Conservation (phyloP, 1,140 invertebrate species). For the Cryptotermes secundus region DNA sequence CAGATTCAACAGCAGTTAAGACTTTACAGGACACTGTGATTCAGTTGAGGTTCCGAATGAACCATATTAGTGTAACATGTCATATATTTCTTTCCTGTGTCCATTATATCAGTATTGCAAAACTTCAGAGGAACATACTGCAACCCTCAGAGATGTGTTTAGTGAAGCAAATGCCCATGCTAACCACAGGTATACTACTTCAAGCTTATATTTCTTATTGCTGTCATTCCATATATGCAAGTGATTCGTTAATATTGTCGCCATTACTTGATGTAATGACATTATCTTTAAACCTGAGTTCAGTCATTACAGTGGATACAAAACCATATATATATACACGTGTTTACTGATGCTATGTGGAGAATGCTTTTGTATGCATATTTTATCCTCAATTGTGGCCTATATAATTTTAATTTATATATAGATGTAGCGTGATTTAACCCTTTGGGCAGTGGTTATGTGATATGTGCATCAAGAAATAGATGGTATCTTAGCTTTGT, state of each 20-base stretch:
- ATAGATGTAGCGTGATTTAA: neutral
- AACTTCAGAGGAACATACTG: neutral
- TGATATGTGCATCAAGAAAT: neutral
- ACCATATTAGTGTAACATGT: neutral
- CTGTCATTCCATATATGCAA: neutral
- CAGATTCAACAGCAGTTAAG: neutral
- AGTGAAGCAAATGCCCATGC: neutral
- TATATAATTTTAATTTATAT: neutral
- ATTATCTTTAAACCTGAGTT: neutral
- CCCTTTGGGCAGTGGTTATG: slow-evolving; percentile 1
- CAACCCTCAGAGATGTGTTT: neutral
- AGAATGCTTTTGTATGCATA: neutral
- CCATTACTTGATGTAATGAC: neutral
- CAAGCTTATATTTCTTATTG: neutral
- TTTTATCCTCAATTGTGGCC: neutral
- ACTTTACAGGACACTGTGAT: neutral
- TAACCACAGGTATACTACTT: neutral
- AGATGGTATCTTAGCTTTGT: neutral
- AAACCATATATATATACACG: neutral
- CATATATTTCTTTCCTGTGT: neutral
- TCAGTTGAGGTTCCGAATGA: neutral
- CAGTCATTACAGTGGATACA: neutral
- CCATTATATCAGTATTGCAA: neutral
- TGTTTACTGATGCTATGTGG: neutral
- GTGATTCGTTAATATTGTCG: neutral